Percentiles rank a stretch among this genome's conserved stretches.
Evolutionary conservation across 37 sponge, comb jelly and placozoan species (phyloP).

Genomic region (Ianthella basta): DNA sequence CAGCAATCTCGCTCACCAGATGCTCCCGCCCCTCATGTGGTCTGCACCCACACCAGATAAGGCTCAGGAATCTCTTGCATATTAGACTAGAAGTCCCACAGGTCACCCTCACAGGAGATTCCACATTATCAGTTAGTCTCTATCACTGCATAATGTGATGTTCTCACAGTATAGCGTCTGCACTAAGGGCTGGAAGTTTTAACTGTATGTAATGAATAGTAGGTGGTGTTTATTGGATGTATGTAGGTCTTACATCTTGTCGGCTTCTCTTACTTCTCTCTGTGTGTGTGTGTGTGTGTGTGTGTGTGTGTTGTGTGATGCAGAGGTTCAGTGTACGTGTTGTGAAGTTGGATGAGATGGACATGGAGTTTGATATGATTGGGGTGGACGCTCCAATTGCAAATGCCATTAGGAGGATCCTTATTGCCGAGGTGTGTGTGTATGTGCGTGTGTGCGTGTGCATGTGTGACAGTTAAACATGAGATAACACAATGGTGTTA

Average conservation of each 20-base stretch:
- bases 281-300: no score
- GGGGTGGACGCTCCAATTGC: slow-evolving; percentile 94
- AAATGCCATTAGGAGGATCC: slow-evolving; percentile 89
- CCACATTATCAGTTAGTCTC: no score
- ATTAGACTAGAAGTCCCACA: no score
- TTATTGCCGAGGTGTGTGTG: slow-evolving; percentile 85
- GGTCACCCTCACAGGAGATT: no score
- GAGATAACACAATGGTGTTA: neutral
- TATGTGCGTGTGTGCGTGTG: neutral
- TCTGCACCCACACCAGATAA: no score
- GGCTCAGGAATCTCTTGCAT: no score
- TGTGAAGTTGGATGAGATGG: slow-evolving; percentile 45
- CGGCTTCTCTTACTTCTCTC: neutral
- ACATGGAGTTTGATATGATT: slow-evolving; percentile 95
- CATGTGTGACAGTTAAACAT: neutral
- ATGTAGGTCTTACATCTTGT: neutral
- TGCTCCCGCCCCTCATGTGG: no score
- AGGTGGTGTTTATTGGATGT: neutral
- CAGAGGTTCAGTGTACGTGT: slow-evolving; percentile 57
- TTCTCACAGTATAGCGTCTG: no score
- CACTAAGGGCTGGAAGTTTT: no score
- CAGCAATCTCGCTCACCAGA: no score
- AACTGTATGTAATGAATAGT: no score
- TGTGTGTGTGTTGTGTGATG: neutral
- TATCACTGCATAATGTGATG: no score